These are phyloP conservation scores for Asarcornis scutulata DNA, from an alignment of 2,113 vertebrate species.

Conservation along the genomic window DNA sequence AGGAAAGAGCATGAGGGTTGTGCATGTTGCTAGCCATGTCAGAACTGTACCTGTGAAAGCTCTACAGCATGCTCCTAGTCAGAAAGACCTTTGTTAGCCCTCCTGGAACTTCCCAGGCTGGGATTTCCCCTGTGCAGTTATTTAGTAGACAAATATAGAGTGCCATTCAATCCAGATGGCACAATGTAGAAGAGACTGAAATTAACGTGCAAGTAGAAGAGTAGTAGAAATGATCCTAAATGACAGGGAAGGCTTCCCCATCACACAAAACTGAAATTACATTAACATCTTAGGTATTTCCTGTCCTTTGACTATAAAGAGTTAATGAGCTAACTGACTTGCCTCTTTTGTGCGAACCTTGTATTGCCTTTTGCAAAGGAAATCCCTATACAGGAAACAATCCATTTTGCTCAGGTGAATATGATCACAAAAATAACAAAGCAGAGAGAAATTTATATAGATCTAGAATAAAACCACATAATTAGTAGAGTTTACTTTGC, in stretches of 20 bases:
- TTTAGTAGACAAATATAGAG: background rate
- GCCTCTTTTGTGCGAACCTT: background rate
- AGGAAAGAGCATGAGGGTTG: background rate
- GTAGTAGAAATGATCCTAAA: background rate
- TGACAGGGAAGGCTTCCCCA: background rate
- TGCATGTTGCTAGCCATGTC: background rate
- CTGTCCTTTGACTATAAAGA: background rate
- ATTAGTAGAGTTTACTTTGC: constrained; percentile 37
- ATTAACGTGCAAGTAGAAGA: background rate
- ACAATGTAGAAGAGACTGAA: background rate
- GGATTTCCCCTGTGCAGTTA: constrained; percentile 11
- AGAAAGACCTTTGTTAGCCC: background rate
- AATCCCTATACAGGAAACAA: constrained; percentile 1
- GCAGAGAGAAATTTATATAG: constrained; percentile 1
- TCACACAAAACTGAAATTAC: background rate
- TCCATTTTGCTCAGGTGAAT: constrained; percentile 15
- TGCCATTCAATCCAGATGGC: background rate
- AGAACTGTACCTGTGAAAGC: background rate
- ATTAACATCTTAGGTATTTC: constrained; percentile 3
- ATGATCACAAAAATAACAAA: constrained; percentile 12
- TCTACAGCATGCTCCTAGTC: background rate
- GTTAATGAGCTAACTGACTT: background rate
- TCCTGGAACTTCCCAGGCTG: background rate
- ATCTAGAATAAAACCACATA: constrained; percentile 5
- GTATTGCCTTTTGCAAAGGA: background rate